Evolutionary conservation across 2,888 invertebrate species (phyloP).

Genomic region (Macaria liturata): DNA sequence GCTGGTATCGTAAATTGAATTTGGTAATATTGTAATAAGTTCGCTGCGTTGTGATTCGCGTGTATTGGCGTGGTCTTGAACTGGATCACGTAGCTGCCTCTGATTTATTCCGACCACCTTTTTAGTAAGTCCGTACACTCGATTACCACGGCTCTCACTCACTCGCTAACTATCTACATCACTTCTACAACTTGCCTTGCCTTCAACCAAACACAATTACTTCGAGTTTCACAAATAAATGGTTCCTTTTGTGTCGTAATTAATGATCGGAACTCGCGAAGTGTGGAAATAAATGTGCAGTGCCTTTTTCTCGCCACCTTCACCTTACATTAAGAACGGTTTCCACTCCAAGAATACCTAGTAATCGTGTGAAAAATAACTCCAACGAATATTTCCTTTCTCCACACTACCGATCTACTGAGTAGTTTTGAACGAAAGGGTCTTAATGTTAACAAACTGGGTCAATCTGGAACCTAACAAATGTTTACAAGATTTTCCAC

Average conservation of each 20-base stretch:
- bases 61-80: conserved; percentile 75
- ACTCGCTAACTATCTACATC: background rate
- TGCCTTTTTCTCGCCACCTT: conserved; percentile 35
- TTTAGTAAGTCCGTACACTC: conserved; percentile 65
- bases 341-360: conserved; percentile 7
- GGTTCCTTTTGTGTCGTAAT: conserved; percentile 47
- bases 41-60: conserved; percentile 67
- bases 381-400: background rate
- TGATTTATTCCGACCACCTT: conserved; percentile 76
- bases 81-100: conserved; percentile 74
- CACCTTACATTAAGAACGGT: conserved; percentile 17
- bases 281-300: conserved; percentile 42
- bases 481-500: no score
- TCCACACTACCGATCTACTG: no score
- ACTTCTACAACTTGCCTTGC: no score
- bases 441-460: no score
- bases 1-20: conserved; percentile 74
- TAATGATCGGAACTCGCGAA: conserved; percentile 44
- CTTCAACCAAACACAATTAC: conserved; percentile 21
- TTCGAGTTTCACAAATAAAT: conserved; percentile 46
- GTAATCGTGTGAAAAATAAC: conserved; percentile 4
- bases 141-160: conserved; percentile 61
- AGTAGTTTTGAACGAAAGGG: no score
- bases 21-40: conserved; percentile 79
- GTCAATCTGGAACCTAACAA: no score